Conservation (phyloP, 1,140 invertebrate genomes). For the Dermatophagoides farinae region DNA sequence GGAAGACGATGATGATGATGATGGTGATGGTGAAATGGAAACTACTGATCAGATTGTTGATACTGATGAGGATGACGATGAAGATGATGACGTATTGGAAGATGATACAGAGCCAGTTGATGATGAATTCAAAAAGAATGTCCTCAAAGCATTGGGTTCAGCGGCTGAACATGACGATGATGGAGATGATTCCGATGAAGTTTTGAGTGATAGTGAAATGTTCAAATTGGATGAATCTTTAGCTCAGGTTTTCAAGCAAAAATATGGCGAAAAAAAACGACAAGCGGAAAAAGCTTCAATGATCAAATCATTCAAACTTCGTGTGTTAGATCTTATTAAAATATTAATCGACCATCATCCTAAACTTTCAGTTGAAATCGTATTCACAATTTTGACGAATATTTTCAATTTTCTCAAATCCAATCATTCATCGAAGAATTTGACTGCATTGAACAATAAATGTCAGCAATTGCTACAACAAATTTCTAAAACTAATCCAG, state of each 20-base stretch:
- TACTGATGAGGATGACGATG: background rate
- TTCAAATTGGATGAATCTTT: slow-evolving; percentile 13
- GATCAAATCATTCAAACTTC: background rate
- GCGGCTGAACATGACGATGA: slow-evolving; percentile 6
- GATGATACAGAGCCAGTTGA: slow-evolving; percentile 13
- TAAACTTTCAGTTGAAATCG: background rate
- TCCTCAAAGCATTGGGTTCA: slow-evolving; percentile 10
- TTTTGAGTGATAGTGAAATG: slow-evolving; percentile 12
- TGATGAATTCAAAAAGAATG: slow-evolving; percentile 8
- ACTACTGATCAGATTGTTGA: background rate
- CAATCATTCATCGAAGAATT: background rate
- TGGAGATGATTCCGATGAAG: slow-evolving; percentile 8
- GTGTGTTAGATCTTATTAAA: slow-evolving; percentile 5
- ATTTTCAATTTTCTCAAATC: background rate
- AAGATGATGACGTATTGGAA: background rate
- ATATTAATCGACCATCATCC: background rate
- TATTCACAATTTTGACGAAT: background rate
- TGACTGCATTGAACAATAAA: background rate
- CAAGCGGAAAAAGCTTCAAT: background rate
- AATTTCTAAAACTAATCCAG: background rate
- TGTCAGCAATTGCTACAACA: background rate
- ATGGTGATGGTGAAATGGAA: slow-evolving; percentile 2
- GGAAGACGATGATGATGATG: slow-evolving; percentile 4
- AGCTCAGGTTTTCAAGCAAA: slow-evolving; percentile 11
- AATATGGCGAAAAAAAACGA: slow-evolving; percentile 12